A percentile compares a stretch with the other conserved stretches of the same genome.
Evolutionary conservation across 2,888 invertebrate genomes (phyloP).

Genomic region (Clusia tigrina): DNA sequence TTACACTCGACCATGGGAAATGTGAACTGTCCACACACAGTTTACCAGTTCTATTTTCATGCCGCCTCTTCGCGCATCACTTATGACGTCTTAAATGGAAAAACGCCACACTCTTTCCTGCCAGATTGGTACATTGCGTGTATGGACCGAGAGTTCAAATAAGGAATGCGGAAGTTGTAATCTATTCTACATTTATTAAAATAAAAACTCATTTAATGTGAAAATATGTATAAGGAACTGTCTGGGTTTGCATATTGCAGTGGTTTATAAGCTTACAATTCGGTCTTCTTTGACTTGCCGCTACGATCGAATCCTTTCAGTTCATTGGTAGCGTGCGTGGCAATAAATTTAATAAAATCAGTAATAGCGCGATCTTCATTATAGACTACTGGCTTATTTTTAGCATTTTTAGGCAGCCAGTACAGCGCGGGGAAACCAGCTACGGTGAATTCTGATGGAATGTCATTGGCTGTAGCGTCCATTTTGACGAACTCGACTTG

Average conservation of each 20-base stretch:
- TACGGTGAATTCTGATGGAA: constrained; percentile 85
- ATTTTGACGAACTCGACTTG: constrained; percentile 90
- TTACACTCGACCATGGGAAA: constrained; percentile 63
- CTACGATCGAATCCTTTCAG: constrained; percentile 84
- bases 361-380: constrained; percentile 90
- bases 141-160: no score
- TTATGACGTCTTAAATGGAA: constrained; percentile 38
- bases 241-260: no score
- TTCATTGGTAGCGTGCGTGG: constrained; percentile 84
- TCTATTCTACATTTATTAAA: no score
- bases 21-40: constrained; percentile 49
- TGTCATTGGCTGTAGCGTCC: constrained; percentile 97
- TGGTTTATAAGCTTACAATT: no score
- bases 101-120: constrained; percentile 43
- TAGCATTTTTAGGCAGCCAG: constrained; percentile 79
- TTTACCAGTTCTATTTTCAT: constrained; percentile 50
- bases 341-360: constrained; percentile 91
- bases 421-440: constrained; percentile 94
- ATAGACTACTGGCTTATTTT: constrained; percentile 76
- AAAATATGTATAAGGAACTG: no score
- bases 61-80: constrained; percentile 37
- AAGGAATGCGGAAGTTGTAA: no score
- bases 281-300: constrained; percentile 68
- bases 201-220: no score
- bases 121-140: constrained; percentile 52